Base-by-base conservation (phyloP, 2,797 vertebrate genomes). In the Buphagus erythrorhynchus region DNA sequence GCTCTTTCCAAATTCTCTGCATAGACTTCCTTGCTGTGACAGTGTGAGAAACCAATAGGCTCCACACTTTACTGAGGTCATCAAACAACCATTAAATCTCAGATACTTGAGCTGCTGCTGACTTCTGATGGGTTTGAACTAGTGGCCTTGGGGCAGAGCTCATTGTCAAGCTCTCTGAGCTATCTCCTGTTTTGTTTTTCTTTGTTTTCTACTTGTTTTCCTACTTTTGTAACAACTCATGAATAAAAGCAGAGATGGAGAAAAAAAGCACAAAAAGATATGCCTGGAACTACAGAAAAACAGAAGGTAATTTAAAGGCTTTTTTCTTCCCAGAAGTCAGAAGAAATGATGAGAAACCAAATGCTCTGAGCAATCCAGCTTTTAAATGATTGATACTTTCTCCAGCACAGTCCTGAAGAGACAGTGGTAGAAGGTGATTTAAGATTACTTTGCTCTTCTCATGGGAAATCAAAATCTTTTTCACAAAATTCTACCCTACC, bases 151-250 rank as follows among this genome's bases (percentile, higher is more conserved):
- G 83, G 46, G 59, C 69, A 93, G 75, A 90, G 72, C 68, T 84
- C 57, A 35, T 90, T 75, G 93, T 78, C 96, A 88, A 58, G 62
- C 31, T 57, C 67, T 36, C 58, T 22, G 49, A 95, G 88, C 49
- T 58, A 28, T 43, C 65, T 68, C 62, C 46, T 72, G 38, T 36
- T 92, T 31, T 86, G 83, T 82, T 45, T 83, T 88, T 8, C 43
- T 54, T 91, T 95, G 79, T 83, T 93, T 90, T 68, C 63, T 62
- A 5, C 91, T 81, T 90, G 55, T 55, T 86, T 67, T 86, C 90
- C 77, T 95, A 74, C 75, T 86, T 94, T 20, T 36, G 38, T 73
- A 90, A 93, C 86, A 94, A 93, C 73, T 95, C 92, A 88, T 93
- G 92, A 92, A 91, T 95, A 94, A 96, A 90, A 90, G 43, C 79